A percentile compares a stretch with the other conserved stretches of the same genome.
Conservation (phyloP, 2,888 invertebrate species). For the Drosophila dives region DNA sequence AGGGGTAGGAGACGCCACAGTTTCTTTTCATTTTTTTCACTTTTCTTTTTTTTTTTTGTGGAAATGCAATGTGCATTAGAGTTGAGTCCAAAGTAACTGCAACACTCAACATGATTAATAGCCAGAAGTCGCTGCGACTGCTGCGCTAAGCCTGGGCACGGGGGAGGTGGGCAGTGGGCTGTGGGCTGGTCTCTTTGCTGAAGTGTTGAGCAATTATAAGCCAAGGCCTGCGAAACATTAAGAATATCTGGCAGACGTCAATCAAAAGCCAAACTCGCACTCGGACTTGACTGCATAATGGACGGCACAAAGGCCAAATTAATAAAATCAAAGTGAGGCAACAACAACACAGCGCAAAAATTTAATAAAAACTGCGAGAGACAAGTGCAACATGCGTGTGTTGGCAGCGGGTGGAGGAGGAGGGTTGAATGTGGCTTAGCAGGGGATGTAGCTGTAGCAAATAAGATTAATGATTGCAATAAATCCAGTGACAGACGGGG, state of each 20-base stretch:
- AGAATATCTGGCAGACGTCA: conserved; percentile 78
- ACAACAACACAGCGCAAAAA: conserved; percentile 52
- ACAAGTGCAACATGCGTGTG: conserved; percentile 55
- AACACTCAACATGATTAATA: conserved; percentile 66
- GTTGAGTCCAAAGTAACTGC: conserved; percentile 45
- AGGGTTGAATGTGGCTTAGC: conserved; percentile 15
- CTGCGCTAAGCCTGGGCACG: neutral
- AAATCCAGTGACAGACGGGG: conserved; percentile 83
- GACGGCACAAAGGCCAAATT: conserved; percentile 73
- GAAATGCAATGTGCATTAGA: conserved; percentile 65
- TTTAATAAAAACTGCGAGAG: conserved; percentile 72
- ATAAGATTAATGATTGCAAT: conserved; percentile 85
- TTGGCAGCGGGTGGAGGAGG: neutral
- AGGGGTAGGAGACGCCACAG: conserved; percentile 10
- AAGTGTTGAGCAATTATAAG: conserved; percentile 77
- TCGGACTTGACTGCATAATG: conserved; percentile 61
- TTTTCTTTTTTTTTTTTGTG: conserved; percentile 6
- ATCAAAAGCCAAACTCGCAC: conserved; percentile 60
- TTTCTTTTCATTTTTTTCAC: neutral
- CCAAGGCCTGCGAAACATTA: conserved; percentile 65
- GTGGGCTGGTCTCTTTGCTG: conserved; percentile 28
- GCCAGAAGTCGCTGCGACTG: conserved; percentile 32
- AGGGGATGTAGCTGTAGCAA: conserved; percentile 53
- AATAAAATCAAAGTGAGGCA: conserved; percentile 75
- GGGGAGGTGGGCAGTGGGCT: neutral